Percentiles rank a stretch among this genome's conserved stretches.
These are phyloP conservation scores for Pachyuromys duprasi DNA, from an alignment of 2,797 vertebrate species.

Conservation along the genomic window DNA sequence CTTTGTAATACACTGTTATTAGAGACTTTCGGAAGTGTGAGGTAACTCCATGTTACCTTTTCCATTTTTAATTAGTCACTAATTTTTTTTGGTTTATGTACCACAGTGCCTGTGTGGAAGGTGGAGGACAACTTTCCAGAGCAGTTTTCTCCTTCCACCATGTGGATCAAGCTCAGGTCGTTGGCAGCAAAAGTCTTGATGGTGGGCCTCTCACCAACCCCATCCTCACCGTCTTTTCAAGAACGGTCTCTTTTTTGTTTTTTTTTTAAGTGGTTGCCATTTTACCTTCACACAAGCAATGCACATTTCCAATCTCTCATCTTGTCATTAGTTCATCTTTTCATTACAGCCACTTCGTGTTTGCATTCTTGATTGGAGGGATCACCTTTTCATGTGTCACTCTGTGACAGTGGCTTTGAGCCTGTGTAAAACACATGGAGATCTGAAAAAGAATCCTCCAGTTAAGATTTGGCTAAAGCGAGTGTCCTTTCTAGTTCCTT, in stretches of 20 bases:
- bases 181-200: not conserved
- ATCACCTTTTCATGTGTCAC: not conserved
- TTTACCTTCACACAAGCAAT: not conserved
- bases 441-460: slow-evolving; percentile 36
- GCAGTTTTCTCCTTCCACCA: not conserved
- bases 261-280: slow-evolving; percentile 31
- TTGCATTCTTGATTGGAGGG: not conserved
- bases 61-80: not conserved
- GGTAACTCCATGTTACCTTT: not conserved
- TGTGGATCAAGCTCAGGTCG: not conserved
- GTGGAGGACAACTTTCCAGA: not conserved
- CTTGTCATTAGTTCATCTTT: not conserved
- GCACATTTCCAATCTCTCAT: not conserved
- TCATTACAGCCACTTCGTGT: not conserved
- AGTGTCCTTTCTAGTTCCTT: slow-evolving; percentile 92
- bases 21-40: not conserved
- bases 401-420: not conserved
- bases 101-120: not conserved
- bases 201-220: not conserved
- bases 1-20: not conserved
- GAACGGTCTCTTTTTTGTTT: slow-evolving; percentile 26
- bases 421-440: not conserved
- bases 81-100: not conserved
- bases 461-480: slow-evolving; percentile 90
- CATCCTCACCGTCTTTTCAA: slow-evolving; percentile 5